A percentile compares a stretch with the other conserved stretches of the same genome.
Evolutionary conservation across 2,888 invertebrate genomes (phyloP).

Genomic region (Auanema freiburgensis): DNA sequence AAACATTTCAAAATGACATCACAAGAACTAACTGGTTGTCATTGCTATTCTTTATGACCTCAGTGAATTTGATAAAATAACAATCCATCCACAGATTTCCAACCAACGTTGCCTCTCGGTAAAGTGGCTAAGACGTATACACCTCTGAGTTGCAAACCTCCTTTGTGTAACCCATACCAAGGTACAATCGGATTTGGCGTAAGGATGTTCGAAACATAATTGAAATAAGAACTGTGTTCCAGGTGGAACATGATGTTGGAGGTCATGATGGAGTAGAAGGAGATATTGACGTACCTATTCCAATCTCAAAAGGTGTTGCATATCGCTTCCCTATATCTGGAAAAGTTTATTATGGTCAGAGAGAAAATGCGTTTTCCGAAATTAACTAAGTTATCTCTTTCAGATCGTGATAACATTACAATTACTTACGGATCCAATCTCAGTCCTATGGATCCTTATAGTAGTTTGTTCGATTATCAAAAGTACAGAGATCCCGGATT

Average conservation of each 20-base stretch:
- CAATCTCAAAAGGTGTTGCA: constrained; percentile 51
- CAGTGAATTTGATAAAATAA: not conserved
- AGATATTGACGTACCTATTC: constrained; percentile 51
- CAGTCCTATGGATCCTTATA: constrained; percentile 50
- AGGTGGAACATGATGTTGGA: constrained; percentile 52
- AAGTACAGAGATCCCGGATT: constrained; percentile 33
- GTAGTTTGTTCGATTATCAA: constrained; percentile 47
- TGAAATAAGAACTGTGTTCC: not conserved
- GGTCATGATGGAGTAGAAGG: constrained; percentile 52
- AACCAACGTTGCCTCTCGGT: constrained; percentile 47
- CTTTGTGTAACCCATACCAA: constrained; percentile 50
- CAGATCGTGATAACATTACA: constrained; percentile 53
- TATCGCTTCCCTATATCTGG: constrained; percentile 54
- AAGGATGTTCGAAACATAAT: constrained; percentile 14
- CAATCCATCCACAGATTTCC: constrained; percentile 23
- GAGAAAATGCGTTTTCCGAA: not conserved
- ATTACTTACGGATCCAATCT: constrained; percentile 53
- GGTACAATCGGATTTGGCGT: constrained; percentile 46
- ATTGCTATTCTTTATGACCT: not conserved
- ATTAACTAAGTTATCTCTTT: constrained; percentile 13
- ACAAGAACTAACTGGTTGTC: not conserved
- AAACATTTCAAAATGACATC: not conserved
- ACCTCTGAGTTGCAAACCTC: constrained; percentile 47
- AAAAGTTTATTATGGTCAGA: constrained; percentile 49
- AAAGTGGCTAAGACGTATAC: constrained; percentile 41